phyloP scores from a whole-genome alignment of 1,140 invertebrate genomes.

The Chymomyza costata region DNA sequence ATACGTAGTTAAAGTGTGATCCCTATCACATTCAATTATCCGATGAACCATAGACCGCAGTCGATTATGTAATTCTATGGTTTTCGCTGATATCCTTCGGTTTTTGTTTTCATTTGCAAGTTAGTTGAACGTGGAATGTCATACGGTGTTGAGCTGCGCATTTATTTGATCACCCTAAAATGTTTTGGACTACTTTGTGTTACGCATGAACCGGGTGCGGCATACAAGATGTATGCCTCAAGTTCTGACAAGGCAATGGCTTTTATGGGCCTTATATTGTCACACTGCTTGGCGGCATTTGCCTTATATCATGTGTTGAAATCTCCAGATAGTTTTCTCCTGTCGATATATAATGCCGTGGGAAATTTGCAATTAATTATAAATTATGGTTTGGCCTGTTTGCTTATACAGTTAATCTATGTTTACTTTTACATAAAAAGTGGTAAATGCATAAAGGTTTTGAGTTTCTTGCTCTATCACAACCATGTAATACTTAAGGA shows the following conservation, averaged over 20 bases:
- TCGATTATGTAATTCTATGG: too few relatives aligned
- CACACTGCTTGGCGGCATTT: slow-evolving; percentile 14
- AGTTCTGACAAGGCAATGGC: slow-evolving; percentile 9
- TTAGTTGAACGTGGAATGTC: slow-evolving; percentile 30
- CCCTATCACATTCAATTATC: too few relatives aligned
- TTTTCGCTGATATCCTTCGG: too few relatives aligned
- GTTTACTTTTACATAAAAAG: slow-evolving; percentile 35
- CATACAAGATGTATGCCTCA: slow-evolving; percentile 3
- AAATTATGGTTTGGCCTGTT: slow-evolving; percentile 27
- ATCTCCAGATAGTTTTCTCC: slow-evolving; percentile 1
- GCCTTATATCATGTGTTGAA: slow-evolving; percentile 6
- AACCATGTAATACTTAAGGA: slow-evolving; percentile 24
- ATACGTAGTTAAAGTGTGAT: too few relatives aligned
- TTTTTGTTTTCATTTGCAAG: neutral
- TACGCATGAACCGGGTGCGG: slow-evolving; percentile 1
- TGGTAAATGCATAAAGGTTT: slow-evolving; percentile 2
- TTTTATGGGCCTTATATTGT: slow-evolving; percentile 11
- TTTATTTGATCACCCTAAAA: slow-evolving; percentile 42
- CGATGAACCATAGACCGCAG: too few relatives aligned
- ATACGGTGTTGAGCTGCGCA: slow-evolving; percentile 34
- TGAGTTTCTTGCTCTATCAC: slow-evolving; percentile 25
- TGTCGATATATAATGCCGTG: slow-evolving; percentile 14
- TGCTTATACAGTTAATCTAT: slow-evolving; percentile 36
- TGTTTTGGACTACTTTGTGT: slow-evolving; percentile 40
- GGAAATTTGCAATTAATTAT: slow-evolving; percentile 38